These are phyloP conservation scores for Coptotermes formosanus DNA, from an alignment of 1,140 invertebrate genomes.

Conservation along the genomic window DNA sequence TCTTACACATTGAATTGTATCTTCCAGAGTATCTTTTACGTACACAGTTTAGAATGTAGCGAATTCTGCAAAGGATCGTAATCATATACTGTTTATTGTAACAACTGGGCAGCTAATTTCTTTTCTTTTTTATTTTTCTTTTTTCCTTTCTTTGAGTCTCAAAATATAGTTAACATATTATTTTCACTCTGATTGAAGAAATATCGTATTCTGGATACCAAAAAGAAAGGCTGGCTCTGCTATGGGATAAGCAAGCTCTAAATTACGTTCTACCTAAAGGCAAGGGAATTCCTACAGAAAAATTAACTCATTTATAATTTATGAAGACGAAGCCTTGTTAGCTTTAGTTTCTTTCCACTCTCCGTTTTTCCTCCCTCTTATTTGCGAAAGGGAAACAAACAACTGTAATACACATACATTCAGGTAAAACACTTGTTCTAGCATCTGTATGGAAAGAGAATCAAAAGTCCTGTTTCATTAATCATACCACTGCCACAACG, in stretches of 20 bases:
- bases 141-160: too few species aligned
- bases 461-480: too few species aligned
- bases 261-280: background rate
- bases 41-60: too few species aligned
- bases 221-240: background rate
- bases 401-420: too few species aligned
- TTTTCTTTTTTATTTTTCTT: too few species aligned
- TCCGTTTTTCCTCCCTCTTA: background rate
- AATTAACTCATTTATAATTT: constrained; percentile 8
- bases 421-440: background rate
- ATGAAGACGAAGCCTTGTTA: background rate
- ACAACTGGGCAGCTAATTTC: background rate
- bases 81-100: background rate
- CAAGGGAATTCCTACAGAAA: background rate
- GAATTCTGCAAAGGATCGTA: too few species aligned
- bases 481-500: too few species aligned
- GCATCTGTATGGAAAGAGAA: background rate
- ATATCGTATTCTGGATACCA: background rate
- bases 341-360: background rate
- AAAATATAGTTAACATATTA: background rate
- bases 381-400: background rate
- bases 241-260: background rate
- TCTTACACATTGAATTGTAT: too few species aligned
- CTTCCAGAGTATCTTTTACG: too few species aligned
- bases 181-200: background rate